Evolutionary conservation across 1,140 invertebrate genomes (phyloP).

Genomic region (Metopolophium dirhodum): DNA sequence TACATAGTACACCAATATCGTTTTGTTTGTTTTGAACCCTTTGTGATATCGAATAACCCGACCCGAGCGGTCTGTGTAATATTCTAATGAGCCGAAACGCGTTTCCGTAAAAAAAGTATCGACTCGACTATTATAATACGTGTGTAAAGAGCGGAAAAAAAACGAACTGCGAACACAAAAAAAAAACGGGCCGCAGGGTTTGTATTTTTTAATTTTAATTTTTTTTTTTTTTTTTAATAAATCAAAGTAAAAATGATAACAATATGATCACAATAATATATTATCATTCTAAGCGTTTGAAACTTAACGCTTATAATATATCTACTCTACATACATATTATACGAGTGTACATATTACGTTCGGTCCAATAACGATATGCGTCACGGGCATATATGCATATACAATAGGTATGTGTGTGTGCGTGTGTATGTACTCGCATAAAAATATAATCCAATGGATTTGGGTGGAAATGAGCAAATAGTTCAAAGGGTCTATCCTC

Average conservation of each 20-base stretch:
- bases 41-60: neutral
- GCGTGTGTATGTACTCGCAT: neutral
- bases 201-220: neutral
- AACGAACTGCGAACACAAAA: neutral
- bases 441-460: slow-evolving; percentile 49
- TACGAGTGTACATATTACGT: neutral
- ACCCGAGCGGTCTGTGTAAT: neutral
- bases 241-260: slow-evolving; percentile 22
- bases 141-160: neutral
- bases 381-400: neutral
- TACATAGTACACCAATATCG: neutral
- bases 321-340: neutral
- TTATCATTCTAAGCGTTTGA: neutral
- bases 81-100: slow-evolving; percentile 34
- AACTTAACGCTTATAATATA: neutral
- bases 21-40: slow-evolving; percentile 38
- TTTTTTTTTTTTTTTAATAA: slow-evolving; percentile 16
- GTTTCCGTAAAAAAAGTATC: slow-evolving; percentile 9
- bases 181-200: neutral
- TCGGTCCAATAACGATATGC: slow-evolving; percentile 18
- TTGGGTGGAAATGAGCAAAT: slow-evolving; percentile 51
- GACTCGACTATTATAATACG: neutral
- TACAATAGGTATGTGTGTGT: neutral
- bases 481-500: slow-evolving; percentile 49
- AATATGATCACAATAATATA: neutral